phyloP scores from a whole-genome alignment of 2,888 invertebrate genomes.

The Heliconius ethilla region DNA sequence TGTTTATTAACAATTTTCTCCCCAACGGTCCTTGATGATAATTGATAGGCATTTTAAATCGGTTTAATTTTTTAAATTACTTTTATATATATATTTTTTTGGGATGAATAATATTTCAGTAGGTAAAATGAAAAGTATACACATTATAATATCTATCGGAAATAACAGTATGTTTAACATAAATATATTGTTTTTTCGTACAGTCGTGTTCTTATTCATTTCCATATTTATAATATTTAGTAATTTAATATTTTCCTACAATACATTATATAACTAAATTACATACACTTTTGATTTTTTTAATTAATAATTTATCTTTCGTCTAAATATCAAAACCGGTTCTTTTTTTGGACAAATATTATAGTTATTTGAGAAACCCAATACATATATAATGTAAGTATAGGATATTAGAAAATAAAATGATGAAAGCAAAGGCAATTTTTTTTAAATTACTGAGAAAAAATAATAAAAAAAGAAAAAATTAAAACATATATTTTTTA shows the following conservation, averaged over 20 bases:
- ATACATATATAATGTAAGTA: not conserved
- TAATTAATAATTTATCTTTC: not conserved
- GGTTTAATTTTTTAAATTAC: no score
- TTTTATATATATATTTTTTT: no score
- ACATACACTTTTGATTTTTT: slow-evolving; percentile 6
- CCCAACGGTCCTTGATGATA: no score
- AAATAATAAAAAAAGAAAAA: not conserved
- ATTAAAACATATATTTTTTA: not conserved
- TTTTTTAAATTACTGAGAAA: no score
- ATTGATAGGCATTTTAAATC: no score
- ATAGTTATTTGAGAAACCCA: not conserved
- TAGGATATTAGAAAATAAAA: not conserved
- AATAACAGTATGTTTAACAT: no score
- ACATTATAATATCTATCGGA: no score
- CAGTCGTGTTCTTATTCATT: no score
- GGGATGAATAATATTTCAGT: no score
- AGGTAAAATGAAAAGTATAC: no score
- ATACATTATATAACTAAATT: slow-evolving; percentile 11
- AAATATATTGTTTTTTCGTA: no score
- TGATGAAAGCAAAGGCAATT: not conserved
- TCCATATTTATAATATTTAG: not conserved
- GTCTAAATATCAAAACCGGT: not conserved
- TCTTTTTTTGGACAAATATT: not conserved
- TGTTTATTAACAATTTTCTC: no score
- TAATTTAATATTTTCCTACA: slow-evolving; percentile 16